Conservation (phyloP, 2,113 vertebrate species). For the Brachionichthys hirsutus region DNA sequence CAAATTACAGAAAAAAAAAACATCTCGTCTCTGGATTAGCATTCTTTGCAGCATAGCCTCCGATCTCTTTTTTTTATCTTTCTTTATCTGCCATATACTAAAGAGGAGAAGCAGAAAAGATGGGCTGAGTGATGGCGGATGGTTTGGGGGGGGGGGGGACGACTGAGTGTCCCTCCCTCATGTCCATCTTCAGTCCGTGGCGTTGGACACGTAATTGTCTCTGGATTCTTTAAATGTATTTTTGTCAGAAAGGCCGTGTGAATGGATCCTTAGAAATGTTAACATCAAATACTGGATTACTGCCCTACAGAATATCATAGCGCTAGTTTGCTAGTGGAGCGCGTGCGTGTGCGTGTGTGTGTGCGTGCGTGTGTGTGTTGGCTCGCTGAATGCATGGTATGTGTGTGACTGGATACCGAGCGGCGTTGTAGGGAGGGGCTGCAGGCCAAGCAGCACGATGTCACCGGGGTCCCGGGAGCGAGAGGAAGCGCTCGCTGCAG, state of each 20-base stretch:
- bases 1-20: constrained; percentile 88
- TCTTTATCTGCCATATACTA: constrained; percentile 52
- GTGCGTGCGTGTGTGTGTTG: constrained; percentile 44
- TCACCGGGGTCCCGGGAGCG: constrained; percentile 75
- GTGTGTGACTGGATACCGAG: constrained; percentile 57
- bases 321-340: constrained; percentile 19
- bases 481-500: constrained; percentile 80
- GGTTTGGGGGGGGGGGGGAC: constrained; percentile 48
- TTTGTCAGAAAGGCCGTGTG: constrained; percentile 19
- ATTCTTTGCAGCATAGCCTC: constrained; percentile 74
- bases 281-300: constrained; percentile 18
- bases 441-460: constrained; percentile 59
- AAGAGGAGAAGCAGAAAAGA: constrained; percentile 49
- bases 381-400: constrained; percentile 61
- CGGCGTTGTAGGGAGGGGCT: constrained; percentile 64
- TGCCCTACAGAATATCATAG: constrained; percentile 13
- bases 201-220: constrained; percentile 6
- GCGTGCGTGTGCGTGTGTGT: not conserved
- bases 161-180: constrained; percentile 47
- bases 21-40: constrained; percentile 84
- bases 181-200: constrained; percentile 37
- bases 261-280: constrained; percentile 15
- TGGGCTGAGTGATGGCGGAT: constrained; percentile 38
- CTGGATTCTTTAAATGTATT: constrained; percentile 11
- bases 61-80: constrained; percentile 65